A percentile compares a stretch with the other conserved stretches of the same genome.
These are phyloP conservation scores for Ecliptopera silaceata DNA, from an alignment of 2,888 invertebrate genomes.

Conservation along the genomic window DNA sequence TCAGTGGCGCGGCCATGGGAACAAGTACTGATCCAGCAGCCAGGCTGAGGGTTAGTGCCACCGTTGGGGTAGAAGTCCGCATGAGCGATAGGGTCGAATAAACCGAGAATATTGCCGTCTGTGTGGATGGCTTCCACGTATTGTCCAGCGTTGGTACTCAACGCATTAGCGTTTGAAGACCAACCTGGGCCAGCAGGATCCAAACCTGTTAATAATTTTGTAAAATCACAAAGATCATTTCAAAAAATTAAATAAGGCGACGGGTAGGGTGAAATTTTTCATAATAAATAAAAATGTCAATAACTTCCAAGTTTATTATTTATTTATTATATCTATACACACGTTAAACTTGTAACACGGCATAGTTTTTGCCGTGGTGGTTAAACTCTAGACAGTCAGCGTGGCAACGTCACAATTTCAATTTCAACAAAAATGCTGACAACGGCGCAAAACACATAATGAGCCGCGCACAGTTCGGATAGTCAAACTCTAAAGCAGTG, in stretches of 20 bases:
- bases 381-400: too few relatives aligned
- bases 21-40: conserved; percentile 55
- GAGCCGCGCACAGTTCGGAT: too few relatives aligned
- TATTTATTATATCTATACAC: too few relatives aligned
- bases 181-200: conserved; percentile 67
- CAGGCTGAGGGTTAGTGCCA: conserved; percentile 60
- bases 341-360: too few relatives aligned
- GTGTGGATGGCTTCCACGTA: conserved; percentile 68
- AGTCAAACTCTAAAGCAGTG: too few relatives aligned
- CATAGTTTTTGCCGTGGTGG: too few relatives aligned
- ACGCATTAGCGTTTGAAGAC: conserved; percentile 45
- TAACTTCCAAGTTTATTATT: too few relatives aligned
- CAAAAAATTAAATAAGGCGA: too few relatives aligned
- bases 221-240: neutral
- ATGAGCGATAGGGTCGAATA: conserved; percentile 47
- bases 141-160: conserved; percentile 45
- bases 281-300: too few relatives aligned
- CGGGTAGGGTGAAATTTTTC: too few relatives aligned
- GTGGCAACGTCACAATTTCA: too few relatives aligned
- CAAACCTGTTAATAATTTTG: conserved; percentile 42
- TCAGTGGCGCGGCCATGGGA: conserved; percentile 58
- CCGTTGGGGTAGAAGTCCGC: conserved; percentile 67
- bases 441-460: too few relatives aligned
- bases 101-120: conserved; percentile 56
- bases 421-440: neutral